phyloP scores from a whole-genome alignment of 2,888 invertebrate species.

The Leptopilina drosophilae region DNA sequence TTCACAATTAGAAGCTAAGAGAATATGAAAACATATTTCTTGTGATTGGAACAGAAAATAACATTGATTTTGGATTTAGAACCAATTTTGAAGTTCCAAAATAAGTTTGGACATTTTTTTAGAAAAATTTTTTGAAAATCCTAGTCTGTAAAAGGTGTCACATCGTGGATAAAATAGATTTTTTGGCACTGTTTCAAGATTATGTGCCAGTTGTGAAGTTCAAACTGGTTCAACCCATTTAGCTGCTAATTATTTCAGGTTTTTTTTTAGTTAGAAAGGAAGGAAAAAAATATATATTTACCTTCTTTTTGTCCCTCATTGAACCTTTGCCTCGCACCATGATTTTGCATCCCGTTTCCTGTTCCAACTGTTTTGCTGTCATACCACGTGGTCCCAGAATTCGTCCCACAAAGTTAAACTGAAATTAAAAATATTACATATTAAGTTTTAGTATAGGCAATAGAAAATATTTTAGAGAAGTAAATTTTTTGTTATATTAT shows the following conservation, averaged over 20 bases:
- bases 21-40: too few relatives aligned
- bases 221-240: constrained; percentile 51
- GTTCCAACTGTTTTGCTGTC: constrained; percentile 99
- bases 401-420: constrained; percentile 99
- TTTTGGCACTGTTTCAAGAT: constrained; percentile 60
- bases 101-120: neutral
- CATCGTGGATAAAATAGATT: constrained; percentile 43
- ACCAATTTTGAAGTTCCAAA: too few relatives aligned
- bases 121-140: constrained; percentile 13
- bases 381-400: constrained; percentile 99
- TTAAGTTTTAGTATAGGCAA: too few relatives aligned
- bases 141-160: neutral
- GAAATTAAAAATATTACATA: constrained; percentile 77
- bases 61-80: too few relatives aligned
- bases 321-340: constrained; percentile 99
- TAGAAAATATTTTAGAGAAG: too few relatives aligned
- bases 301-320: constrained; percentile 99
- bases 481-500: too few relatives aligned
- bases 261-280: neutral
- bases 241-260: constrained; percentile 35
- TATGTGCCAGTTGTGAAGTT: constrained; percentile 53
- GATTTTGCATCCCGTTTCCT: constrained; percentile 99
- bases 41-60: too few relatives aligned
- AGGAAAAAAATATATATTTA: constrained; percentile 76
- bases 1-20: too few relatives aligned